phyloP scores from a whole-genome alignment of 2,888 invertebrate species.

The Diogma glabrata region DNA sequence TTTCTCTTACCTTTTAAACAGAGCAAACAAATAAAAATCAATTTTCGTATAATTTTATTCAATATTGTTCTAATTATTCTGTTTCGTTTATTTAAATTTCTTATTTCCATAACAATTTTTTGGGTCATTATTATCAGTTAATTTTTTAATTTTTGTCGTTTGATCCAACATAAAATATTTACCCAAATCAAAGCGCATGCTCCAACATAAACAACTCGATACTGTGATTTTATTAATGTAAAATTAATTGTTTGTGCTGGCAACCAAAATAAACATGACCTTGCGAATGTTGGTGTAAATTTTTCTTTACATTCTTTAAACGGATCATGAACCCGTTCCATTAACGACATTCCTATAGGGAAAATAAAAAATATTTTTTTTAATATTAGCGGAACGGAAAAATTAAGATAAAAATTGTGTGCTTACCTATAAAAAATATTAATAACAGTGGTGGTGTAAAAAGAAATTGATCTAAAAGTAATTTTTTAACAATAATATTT shows the following conservation, averaged over 20 bases:
- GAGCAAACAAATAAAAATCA: too few species aligned
- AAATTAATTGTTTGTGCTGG: conserved; percentile 74
- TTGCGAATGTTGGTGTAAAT: conserved; percentile 55
- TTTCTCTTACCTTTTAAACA: too few species aligned
- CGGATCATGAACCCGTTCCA: conserved; percentile 59
- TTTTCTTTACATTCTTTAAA: conserved; percentile 60
- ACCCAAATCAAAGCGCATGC: conserved; percentile 71
- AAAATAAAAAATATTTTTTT: conserved; percentile 14
- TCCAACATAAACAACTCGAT: conserved; percentile 69
- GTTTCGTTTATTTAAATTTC: too few species aligned
- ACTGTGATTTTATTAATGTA: conserved; percentile 53
- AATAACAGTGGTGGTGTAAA: conserved; percentile 61
- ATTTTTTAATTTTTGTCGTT: too few species aligned
- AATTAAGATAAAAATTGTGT: too few species aligned
- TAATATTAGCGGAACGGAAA: conserved; percentile 24
- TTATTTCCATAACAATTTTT: too few species aligned
- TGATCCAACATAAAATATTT: conserved; percentile 72
- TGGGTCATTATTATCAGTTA: too few species aligned
- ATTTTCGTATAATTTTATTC: too few species aligned
- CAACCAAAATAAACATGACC: conserved; percentile 74
- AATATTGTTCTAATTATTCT: too few species aligned
- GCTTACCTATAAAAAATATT: conserved; percentile 58
- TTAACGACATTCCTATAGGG: conserved; percentile 55
- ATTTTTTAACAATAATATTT: conserved; percentile 52
- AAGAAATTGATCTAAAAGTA: conserved; percentile 62